These are phyloP conservation scores for Himalopsyche anomala DNA, from an alignment of 2,888 invertebrate species.

Conservation along the genomic window DNA sequence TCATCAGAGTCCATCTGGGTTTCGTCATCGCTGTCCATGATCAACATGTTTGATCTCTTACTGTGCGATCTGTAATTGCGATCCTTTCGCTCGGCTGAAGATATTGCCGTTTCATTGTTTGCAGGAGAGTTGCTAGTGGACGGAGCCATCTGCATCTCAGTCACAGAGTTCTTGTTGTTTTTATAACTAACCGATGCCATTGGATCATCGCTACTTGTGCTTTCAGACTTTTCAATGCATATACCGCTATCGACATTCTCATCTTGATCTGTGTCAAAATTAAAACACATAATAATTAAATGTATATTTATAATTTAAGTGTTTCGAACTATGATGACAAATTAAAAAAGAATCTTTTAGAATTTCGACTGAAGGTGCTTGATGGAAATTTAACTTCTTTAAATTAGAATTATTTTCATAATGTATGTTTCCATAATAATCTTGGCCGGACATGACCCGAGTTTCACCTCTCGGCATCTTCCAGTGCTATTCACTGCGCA, in stretches of 20 bases:
- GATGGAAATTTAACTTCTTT: too few relatives aligned
- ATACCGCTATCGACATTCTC: constrained; percentile 75
- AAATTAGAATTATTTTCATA: too few relatives aligned
- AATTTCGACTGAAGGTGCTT: too few relatives aligned
- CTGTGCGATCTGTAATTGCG: constrained; percentile 56
- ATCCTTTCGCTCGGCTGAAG: constrained; percentile 19
- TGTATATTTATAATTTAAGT: too few relatives aligned
- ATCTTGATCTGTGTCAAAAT: constrained; percentile 67
- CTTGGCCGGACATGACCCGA: too few relatives aligned
- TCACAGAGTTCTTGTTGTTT: background rate
- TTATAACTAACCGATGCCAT: constrained; percentile 54
- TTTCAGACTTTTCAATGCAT: constrained; percentile 75
- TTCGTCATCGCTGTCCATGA: constrained; percentile 53
- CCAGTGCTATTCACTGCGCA: too few relatives aligned
- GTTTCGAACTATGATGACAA: too few relatives aligned
- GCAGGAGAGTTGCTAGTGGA: constrained; percentile 33
- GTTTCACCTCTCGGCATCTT: too few relatives aligned
- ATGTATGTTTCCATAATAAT: too few relatives aligned
- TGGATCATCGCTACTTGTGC: constrained; percentile 73
- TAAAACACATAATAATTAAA: too few relatives aligned
- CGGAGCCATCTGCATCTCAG: constrained; percentile 37
- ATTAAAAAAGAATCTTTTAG: too few relatives aligned
- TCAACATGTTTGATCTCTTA: constrained; percentile 14
- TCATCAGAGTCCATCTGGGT: constrained; percentile 61
- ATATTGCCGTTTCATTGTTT: background rate